These are phyloP conservation scores for Brachypterus glaber DNA, from an alignment of 2,888 invertebrate genomes.

Conservation along the genomic window DNA sequence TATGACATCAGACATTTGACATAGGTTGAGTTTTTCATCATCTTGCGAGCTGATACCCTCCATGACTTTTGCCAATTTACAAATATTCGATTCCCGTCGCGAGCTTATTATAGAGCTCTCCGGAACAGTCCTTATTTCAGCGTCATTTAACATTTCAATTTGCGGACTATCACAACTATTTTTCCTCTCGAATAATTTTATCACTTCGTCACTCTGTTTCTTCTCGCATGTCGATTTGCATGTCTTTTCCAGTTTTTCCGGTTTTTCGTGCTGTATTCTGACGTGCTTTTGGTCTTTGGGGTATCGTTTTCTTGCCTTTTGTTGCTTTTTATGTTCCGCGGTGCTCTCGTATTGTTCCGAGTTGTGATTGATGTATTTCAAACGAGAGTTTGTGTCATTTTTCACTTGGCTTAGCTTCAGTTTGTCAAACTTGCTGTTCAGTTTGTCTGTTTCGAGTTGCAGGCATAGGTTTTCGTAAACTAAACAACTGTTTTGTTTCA, in stretches of 20 bases:
- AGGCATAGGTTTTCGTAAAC: slow-evolving; percentile 39
- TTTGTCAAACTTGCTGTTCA: slow-evolving; percentile 29
- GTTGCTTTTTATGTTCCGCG: slow-evolving; percentile 5
- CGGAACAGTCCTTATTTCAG: slow-evolving; percentile 11
- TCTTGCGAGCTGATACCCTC: not conserved
- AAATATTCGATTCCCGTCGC: slow-evolving; percentile 8
- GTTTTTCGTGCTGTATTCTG: slow-evolving; percentile 22
- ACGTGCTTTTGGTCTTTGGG: slow-evolving; percentile 19
- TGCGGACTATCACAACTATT: slow-evolving; percentile 23
- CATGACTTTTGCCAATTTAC: not conserved
- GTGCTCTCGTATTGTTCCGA: slow-evolving; percentile 4
- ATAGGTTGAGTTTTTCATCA: slow-evolving; percentile 20
- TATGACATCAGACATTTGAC: slow-evolving; percentile 25
- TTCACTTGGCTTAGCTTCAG: slow-evolving; percentile 27
- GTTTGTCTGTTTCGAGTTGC: slow-evolving; percentile 35
- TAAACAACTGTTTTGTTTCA: slow-evolving; percentile 37
- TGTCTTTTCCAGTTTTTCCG: slow-evolving; percentile 24
- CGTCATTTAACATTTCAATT: slow-evolving; percentile 25
- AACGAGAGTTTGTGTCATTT: slow-evolving; percentile 30
- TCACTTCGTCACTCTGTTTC: slow-evolving; percentile 16
- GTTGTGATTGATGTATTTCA: slow-evolving; percentile 26
- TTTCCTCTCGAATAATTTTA: slow-evolving; percentile 30
- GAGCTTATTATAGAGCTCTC: too few species aligned
- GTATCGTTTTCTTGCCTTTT: slow-evolving; percentile 1
- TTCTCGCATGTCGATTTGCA: slow-evolving; percentile 11